Percentiles rank a stretch among this genome's conserved stretches.
These are phyloP conservation scores for Piscicola geometra DNA, from an alignment of 2,888 invertebrate genomes.

Conservation along the genomic window DNA sequence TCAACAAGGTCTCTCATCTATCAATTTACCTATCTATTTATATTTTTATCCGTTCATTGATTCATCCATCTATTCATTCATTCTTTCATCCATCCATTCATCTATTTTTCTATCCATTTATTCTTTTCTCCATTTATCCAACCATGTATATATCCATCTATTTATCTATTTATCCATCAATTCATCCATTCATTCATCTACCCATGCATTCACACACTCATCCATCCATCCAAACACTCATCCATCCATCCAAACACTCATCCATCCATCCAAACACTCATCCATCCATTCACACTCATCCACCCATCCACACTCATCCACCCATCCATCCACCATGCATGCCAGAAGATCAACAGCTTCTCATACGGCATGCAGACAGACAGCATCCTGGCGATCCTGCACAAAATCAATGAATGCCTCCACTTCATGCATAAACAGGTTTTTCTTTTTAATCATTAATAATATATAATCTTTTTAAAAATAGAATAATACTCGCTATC, in stretches of 20 bases:
- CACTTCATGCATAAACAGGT: constrained; percentile 77
- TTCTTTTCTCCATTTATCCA: too few relatives aligned
- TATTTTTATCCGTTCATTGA: neutral
- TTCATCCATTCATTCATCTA: too few relatives aligned
- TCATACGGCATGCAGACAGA: constrained; percentile 73
- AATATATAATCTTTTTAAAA: too few relatives aligned
- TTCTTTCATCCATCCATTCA: neutral
- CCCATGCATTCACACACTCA: too few relatives aligned
- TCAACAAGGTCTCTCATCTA: constrained; percentile 60
- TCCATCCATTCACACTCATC: constrained; percentile 72
- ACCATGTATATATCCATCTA: too few relatives aligned
- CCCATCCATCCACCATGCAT: too few relatives aligned
- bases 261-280: constrained; percentile 35
- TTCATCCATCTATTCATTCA: neutral
- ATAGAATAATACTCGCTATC: too few relatives aligned
- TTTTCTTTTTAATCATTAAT: too few relatives aligned
- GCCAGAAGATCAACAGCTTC: constrained; percentile 50
- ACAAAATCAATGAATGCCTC: constrained; percentile 79
- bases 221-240: neutral
- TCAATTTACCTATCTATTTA: neutral
- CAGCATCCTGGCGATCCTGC: constrained; percentile 73
- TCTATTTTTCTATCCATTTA: too few relatives aligned
- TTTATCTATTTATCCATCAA: too few relatives aligned
- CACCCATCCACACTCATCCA: too few relatives aligned
- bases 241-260: neutral